Conservation (phyloP, 2,113 vertebrate genomes). For the Campylomormyrus numenius region DNA sequence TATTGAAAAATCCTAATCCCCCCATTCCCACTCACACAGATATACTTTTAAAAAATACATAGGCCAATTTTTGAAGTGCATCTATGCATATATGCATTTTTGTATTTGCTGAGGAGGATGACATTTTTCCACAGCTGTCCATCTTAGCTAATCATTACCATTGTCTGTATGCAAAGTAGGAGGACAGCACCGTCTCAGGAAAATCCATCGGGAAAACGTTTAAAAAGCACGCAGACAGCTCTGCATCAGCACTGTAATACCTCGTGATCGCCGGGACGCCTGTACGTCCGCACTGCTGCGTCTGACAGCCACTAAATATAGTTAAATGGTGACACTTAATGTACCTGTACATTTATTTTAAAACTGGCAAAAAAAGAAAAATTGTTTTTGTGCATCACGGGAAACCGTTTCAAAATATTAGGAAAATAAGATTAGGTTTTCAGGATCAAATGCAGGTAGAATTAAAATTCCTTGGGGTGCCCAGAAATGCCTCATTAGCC, state of each 20-base stretch:
- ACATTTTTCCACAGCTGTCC: not conserved
- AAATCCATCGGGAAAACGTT: not conserved
- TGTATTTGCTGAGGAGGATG: not conserved
- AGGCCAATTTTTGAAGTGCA: not conserved
- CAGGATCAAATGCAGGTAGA: not conserved
- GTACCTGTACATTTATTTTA: not conserved
- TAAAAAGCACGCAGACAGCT: not conserved
- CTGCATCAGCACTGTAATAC: not conserved
- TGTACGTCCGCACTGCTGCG: not conserved
- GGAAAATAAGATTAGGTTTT: not conserved
- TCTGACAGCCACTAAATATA: not conserved
- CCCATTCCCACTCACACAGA: not conserved
- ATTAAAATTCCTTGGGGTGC: not conserved
- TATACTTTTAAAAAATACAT: not conserved
- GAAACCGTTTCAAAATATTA: not conserved
- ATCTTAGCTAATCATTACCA: not conserved
- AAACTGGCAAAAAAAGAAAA: not conserved
- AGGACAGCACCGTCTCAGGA: not conserved
- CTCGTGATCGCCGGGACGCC: not conserved
- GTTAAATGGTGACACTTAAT: not conserved
- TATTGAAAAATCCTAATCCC: too few species aligned
- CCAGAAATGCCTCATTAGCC: not conserved
- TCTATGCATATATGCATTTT: not conserved
- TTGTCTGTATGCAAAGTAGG: not conserved
- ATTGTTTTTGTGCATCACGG: not conserved